Conservation (phyloP, 2,113 vertebrate species). For the Empidonax alnorum region DNA sequence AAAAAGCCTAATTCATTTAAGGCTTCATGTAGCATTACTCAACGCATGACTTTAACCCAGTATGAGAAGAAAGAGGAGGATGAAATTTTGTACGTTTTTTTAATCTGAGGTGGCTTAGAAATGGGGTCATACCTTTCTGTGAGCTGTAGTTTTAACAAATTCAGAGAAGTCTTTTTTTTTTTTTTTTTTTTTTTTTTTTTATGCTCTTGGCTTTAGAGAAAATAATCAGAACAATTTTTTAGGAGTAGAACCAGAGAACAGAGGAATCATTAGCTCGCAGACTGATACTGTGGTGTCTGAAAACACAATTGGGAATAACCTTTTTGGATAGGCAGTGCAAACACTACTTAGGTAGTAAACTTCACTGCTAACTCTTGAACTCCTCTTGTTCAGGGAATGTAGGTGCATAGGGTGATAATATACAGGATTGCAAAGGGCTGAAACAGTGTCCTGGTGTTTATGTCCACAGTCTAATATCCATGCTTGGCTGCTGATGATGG, state of each 20-base stretch:
- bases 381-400: neutral
- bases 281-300: neutral
- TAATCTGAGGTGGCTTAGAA: neutral
- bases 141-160: neutral
- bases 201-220: neutral
- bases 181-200: neutral
- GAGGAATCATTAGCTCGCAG: neutral
- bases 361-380: neutral
- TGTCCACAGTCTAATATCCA: neutral
- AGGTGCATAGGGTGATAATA: neutral
- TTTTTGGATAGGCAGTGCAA: neutral
- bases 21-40: neutral
- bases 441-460: neutral
- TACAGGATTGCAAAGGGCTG: neutral
- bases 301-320: neutral
- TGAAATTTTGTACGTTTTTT: neutral
- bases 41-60: neutral
- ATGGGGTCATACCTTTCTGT: neutral
- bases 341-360: neutral
- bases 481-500: neutral
- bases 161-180: neutral
- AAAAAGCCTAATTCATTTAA: neutral
- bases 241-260: neutral
- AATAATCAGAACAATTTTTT: neutral
- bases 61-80: neutral